These are phyloP conservation scores for Microcebus jonahi DNA, from an alignment of 2,113 vertebrate species.

Conservation along the genomic window DNA sequence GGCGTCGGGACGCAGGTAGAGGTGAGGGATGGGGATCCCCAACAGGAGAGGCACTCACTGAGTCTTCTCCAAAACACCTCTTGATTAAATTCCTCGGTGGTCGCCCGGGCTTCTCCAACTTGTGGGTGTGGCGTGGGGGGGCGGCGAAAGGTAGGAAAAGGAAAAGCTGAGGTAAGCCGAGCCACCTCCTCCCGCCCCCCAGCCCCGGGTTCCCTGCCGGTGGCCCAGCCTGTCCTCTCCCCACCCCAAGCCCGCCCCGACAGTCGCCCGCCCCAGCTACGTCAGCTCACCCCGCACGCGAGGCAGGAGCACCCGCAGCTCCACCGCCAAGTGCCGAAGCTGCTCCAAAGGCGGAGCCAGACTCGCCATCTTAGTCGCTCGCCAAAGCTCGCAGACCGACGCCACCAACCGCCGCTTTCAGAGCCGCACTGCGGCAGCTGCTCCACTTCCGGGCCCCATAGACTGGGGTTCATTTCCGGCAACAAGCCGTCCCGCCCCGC, in stretches of 20 bases:
- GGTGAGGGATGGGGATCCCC: rapidly evolving
- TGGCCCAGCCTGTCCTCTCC: constrained; percentile 10
- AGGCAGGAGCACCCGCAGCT: constrained; percentile 84
- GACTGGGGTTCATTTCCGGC: constrained; percentile 6
- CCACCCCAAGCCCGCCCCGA: constrained; percentile 82
- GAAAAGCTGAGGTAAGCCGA: background rate
- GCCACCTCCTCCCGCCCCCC: background rate
- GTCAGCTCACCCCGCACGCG: constrained; percentile 87
- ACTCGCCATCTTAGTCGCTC: background rate
- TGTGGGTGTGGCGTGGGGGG: background rate
- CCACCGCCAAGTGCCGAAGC: constrained; percentile 84
- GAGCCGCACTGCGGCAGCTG: rapidly evolving
- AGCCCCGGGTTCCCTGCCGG: background rate
- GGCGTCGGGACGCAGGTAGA: background rate
- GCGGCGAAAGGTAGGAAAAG: background rate
- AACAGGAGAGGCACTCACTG: constrained; percentile 80
- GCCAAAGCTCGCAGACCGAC: rapidly evolving
- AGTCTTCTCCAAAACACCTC: constrained; percentile 91
- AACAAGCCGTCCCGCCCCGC: background rate
- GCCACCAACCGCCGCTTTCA: rapidly evolving
- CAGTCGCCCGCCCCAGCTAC: background rate
- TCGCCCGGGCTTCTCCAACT: constrained; percentile 91
- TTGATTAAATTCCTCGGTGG: constrained; percentile 87
- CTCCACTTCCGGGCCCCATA: background rate
- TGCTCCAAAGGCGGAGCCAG: constrained; percentile 70